A percentile compares a stretch with the other conserved stretches of the same genome.
Conservation (phyloP, 2,797 vertebrate species). For the Artibeus jamaicensis region DNA sequence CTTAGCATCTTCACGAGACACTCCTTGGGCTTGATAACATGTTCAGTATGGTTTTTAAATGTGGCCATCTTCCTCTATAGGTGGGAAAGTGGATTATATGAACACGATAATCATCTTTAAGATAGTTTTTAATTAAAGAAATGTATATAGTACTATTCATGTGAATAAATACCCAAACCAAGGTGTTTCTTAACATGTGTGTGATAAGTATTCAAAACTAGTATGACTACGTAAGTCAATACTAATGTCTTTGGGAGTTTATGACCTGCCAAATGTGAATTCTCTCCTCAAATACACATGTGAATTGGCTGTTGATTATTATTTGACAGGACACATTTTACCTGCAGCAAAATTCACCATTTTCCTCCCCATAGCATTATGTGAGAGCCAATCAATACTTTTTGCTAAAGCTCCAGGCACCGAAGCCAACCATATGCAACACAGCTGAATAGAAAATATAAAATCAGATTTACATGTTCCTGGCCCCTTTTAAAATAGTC, state of each 20-base stretch:
- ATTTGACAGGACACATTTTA: slow-evolving; percentile 68
- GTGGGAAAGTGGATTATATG: background rate
- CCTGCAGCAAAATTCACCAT: slow-evolving; percentile 67
- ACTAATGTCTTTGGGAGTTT: slow-evolving; percentile 44
- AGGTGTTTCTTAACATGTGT: background rate
- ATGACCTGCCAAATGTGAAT: slow-evolving; percentile 51
- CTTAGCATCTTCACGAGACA: background rate
- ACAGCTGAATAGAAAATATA: slow-evolving; percentile 39
- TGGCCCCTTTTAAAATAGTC: slow-evolving; percentile 8
- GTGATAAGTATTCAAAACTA: background rate
- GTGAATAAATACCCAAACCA: slow-evolving; percentile 24
- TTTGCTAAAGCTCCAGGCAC: slow-evolving; percentile 58
- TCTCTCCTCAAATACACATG: slow-evolving; percentile 49
- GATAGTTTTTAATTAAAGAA: slow-evolving; percentile 7
- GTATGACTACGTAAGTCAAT: background rate
- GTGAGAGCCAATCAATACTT: slow-evolving; percentile 69
- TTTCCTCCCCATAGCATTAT: slow-evolving; percentile 39
- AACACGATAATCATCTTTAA: background rate
- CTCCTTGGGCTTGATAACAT: background rate
- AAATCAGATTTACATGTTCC: slow-evolving; percentile 51
- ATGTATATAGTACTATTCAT: background rate
- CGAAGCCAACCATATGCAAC: slow-evolving; percentile 41
- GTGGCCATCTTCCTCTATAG: background rate
- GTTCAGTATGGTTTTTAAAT: background rate
- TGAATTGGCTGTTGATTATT: slow-evolving; percentile 63